phyloP scores from a whole-genome alignment of 2,113 vertebrate genomes.

The Corythoichthys intestinalis region DNA sequence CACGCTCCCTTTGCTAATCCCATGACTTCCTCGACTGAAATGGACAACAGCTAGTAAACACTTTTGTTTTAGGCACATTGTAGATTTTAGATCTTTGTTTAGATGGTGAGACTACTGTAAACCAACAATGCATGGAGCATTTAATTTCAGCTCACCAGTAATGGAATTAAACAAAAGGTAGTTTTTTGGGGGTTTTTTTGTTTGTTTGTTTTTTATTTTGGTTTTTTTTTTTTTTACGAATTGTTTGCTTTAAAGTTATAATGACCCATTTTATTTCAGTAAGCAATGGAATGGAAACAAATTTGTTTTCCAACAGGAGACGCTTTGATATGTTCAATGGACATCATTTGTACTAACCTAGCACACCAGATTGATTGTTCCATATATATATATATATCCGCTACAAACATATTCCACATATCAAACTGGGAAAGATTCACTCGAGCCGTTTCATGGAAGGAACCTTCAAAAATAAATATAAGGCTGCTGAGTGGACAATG shows the following conservation, averaged over 20 bases:
- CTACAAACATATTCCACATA: too few species aligned
- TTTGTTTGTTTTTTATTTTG: too few species aligned
- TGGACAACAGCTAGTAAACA: slow-evolving; percentile 1
- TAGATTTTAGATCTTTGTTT: background rate
- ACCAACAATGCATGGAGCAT: background rate
- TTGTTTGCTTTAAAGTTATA: background rate
- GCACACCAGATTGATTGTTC: too few species aligned
- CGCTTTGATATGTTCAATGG: background rate
- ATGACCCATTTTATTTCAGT: background rate
- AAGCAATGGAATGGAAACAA: background rate
- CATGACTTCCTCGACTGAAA: background rate
- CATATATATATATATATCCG: too few species aligned
- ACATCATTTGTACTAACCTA: background rate
- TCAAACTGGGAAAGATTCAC: too few species aligned
- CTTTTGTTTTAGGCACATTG: background rate
- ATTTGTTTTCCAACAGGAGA: background rate
- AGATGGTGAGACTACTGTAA: background rate
- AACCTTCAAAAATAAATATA: too few species aligned
- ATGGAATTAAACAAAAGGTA: background rate
- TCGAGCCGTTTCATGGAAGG: too few species aligned
- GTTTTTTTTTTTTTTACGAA: background rate
- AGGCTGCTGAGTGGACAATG: too few species aligned
- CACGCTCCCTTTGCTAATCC: slow-evolving; percentile 8
- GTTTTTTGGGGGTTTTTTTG: too few species aligned
- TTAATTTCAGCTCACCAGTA: background rate